A percentile compares a stretch with the other conserved stretches of the same genome.
phyloP scores from a whole-genome alignment of 2,797 vertebrate genomes.

The Manis pentadactyla region DNA sequence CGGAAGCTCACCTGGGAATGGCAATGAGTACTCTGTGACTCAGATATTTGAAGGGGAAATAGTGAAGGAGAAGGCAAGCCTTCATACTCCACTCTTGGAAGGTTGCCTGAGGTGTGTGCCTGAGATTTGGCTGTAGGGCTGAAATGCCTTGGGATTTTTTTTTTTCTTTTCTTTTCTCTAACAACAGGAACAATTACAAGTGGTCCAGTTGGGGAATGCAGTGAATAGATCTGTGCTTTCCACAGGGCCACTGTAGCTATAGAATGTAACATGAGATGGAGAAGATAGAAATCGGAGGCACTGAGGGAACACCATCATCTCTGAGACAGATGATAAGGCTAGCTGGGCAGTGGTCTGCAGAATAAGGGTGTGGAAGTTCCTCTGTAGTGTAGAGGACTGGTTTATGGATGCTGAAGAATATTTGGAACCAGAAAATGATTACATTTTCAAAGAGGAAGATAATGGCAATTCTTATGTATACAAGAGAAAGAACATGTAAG shows the following conservation, averaged over 20 bases:
- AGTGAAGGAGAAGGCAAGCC: background rate
- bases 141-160: background rate
- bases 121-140: background rate
- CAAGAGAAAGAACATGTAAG: background rate
- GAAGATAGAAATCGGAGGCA: background rate
- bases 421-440: background rate
- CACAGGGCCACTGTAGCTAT: background rate
- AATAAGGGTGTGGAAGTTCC: background rate
- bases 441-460: background rate
- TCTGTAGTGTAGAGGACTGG: background rate
- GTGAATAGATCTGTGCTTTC: background rate
- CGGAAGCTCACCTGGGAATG: background rate
- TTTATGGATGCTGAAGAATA: background rate
- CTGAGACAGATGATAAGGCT: background rate
- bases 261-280: background rate
- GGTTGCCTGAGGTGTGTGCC: background rate
- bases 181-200: constrained; percentile 11
- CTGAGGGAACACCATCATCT: background rate
- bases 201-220: background rate
- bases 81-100: background rate
- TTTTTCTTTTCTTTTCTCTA: background rate
- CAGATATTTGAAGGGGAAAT: background rate
- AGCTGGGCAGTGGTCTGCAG: background rate
- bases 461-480: background rate
- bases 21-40: background rate